phyloP scores from a whole-genome alignment of 2,888 invertebrate species.

The Apoda limacodes region DNA sequence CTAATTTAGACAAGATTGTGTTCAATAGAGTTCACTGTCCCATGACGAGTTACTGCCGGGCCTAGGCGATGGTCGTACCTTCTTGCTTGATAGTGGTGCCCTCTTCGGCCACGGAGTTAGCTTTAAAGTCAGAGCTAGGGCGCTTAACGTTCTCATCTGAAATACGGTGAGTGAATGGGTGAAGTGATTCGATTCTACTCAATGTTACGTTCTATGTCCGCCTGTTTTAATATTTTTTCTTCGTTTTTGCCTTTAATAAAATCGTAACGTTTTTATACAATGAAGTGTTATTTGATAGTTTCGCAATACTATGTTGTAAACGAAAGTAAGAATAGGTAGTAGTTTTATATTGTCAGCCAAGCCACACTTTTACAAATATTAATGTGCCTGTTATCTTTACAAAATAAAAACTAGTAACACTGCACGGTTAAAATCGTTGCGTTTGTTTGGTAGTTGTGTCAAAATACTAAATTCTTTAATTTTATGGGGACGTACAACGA shows the following conservation, averaged over 20 bases:
- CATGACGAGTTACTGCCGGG: conserved; percentile 51
- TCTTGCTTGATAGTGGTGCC: conserved; percentile 49
- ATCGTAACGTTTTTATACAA: conserved; percentile 1
- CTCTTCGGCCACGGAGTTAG: conserved; percentile 64
- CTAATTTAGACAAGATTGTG: conserved; percentile 29
- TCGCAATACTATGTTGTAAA: conserved; percentile 7
- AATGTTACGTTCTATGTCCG: conserved; percentile 48
- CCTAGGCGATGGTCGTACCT: conserved; percentile 45
- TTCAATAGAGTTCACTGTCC: conserved; percentile 49
- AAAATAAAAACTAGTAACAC: too few relatives aligned
- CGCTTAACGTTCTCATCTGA: conserved; percentile 84
- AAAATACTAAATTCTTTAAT: too few relatives aligned
- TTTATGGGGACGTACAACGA: too few relatives aligned
- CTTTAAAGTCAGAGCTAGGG: conserved; percentile 90
- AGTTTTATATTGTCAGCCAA: too few relatives aligned
- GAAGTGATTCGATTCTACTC: conserved; percentile 42
- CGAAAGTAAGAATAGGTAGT: too few relatives aligned
- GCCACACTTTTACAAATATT: too few relatives aligned
- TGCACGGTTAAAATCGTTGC: too few relatives aligned
- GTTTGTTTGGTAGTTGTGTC: too few relatives aligned
- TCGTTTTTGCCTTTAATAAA: conserved; percentile 16
- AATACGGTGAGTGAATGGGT: conserved; percentile 60
- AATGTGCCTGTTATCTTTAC: too few relatives aligned
- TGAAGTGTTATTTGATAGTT: background rate
- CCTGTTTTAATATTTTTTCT: too few relatives aligned